Percentiles rank a stretch among this genome's conserved stretches.
These are phyloP conservation scores for Palloptera scutellata DNA, from an alignment of 2,888 invertebrate species.

Conservation along the genomic window DNA sequence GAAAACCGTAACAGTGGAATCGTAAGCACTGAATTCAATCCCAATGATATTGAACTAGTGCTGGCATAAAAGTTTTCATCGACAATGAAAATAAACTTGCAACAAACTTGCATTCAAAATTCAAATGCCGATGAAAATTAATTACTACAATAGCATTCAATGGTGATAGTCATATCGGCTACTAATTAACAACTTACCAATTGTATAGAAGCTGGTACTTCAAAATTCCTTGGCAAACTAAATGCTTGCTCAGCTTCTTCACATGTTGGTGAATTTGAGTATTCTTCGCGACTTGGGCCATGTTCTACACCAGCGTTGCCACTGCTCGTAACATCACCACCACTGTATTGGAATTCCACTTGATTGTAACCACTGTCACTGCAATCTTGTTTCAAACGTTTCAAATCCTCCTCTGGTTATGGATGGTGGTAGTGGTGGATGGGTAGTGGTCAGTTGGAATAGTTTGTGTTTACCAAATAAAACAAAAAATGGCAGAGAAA, in stretches of 20 bases:
- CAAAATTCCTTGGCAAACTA: slow-evolving; percentile 74
- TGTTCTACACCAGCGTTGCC: slow-evolving; percentile 46
- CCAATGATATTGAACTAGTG: too few species aligned
- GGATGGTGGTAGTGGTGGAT: neutral
- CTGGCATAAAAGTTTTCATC: too few species aligned
- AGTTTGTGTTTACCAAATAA: slow-evolving; percentile 32
- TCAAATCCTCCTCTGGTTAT: slow-evolving; percentile 86
- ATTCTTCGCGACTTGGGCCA: slow-evolving; percentile 62
- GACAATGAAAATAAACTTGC: too few species aligned
- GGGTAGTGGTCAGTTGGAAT: slow-evolving; percentile 2
- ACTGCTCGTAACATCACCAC: slow-evolving; percentile 51
- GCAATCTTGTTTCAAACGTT: slow-evolving; percentile 80
- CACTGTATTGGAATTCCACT: slow-evolving; percentile 81
- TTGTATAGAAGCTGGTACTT: slow-evolving; percentile 77
- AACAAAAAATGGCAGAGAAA: slow-evolving; percentile 50
- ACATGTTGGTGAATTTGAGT: slow-evolving; percentile 64
- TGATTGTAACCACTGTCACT: slow-evolving; percentile 71
- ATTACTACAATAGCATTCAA: too few species aligned
- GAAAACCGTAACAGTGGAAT: too few species aligned
- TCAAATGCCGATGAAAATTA: too few species aligned
- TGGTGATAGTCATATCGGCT: too few species aligned
- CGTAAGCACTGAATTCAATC: too few species aligned
- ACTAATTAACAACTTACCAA: slow-evolving; percentile 70
- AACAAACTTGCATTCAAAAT: too few species aligned
- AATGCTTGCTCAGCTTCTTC: slow-evolving; percentile 82